Conservation (phyloP, 1,140 invertebrate species). For the Heliothis virescens region DNA sequence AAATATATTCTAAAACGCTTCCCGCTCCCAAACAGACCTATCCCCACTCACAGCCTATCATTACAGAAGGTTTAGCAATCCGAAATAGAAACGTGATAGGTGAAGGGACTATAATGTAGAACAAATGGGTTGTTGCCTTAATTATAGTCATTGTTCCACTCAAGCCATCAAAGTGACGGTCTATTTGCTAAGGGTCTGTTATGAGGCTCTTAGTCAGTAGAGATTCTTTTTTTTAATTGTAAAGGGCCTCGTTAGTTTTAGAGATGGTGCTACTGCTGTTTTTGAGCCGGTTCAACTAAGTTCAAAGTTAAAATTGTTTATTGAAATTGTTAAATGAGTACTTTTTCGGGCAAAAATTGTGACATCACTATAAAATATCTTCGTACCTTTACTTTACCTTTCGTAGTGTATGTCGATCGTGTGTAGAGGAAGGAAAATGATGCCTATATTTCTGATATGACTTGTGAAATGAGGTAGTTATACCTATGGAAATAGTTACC, state of each 20-base stretch:
- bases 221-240: constrained; percentile 5
- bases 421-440: too few relatives aligned
- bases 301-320: too few relatives aligned
- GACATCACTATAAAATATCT: too few relatives aligned
- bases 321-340: too few relatives aligned
- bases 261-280: too few relatives aligned
- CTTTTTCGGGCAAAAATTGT: too few relatives aligned
- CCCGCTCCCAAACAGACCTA: constrained; percentile 59
- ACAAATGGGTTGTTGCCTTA: constrained; percentile 71
- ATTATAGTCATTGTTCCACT: constrained; percentile 73
- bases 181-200: constrained; percentile 21
- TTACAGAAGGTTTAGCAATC: constrained; percentile 79
- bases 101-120: constrained; percentile 82
- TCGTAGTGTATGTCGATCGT: too few relatives aligned
- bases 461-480: too few relatives aligned
- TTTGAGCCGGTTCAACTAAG: too few relatives aligned
- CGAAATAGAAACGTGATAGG: constrained; percentile 79
- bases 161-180: constrained; percentile 15
- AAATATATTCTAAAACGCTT: constrained; percentile 10
- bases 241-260: background rate
- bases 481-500: too few relatives aligned
- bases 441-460: too few relatives aligned
- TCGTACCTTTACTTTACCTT: too few relatives aligned
- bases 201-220: constrained; percentile 9
- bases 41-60: constrained; percentile 62